These are phyloP conservation scores for Platyura marginata DNA, from an alignment of 1,140 invertebrate genomes.

Conservation along the genomic window DNA sequence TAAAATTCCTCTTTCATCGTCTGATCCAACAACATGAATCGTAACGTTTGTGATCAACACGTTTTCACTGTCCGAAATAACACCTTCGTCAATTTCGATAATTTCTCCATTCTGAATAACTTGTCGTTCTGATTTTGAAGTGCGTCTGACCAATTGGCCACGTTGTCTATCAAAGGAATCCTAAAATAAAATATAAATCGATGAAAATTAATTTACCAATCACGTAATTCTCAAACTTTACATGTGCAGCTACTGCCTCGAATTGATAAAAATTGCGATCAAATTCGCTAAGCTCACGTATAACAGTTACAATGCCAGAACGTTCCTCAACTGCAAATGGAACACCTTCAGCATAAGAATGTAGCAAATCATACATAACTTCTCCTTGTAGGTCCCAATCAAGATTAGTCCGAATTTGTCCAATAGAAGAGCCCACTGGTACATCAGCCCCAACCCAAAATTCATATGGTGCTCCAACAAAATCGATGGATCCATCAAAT, in stretches of 20 bases:
- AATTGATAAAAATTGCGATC: conserved; percentile 51
- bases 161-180: conserved; percentile 17
- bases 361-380: conserved; percentile 55
- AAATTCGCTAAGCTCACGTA: conserved; percentile 52
- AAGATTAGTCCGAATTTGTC: conserved; percentile 53
- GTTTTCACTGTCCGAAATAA: conserved; percentile 28
- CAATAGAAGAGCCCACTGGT: conserved; percentile 64
- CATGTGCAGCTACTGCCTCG: conserved; percentile 57
- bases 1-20: conserved; percentile 43
- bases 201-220: not conserved
- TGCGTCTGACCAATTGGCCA: not conserved
- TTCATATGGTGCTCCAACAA: conserved; percentile 72
- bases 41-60: conserved; percentile 62
- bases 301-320: conserved; percentile 72
- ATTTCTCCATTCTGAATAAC: conserved; percentile 1
- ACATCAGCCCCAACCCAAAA: conserved; percentile 78
- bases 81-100: conserved; percentile 6
- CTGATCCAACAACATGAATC: conserved; percentile 60
- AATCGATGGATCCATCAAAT: conserved; percentile 48
- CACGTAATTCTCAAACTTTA: conserved; percentile 8
- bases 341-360: conserved; percentile 68
- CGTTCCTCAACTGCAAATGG: conserved; percentile 77
- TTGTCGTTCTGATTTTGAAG: conserved; percentile 1
- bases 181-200: not conserved
- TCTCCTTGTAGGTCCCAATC: conserved; percentile 39